phyloP scores from a whole-genome alignment of 2,797 vertebrate genomes.

The Dallia pectoralis region DNA sequence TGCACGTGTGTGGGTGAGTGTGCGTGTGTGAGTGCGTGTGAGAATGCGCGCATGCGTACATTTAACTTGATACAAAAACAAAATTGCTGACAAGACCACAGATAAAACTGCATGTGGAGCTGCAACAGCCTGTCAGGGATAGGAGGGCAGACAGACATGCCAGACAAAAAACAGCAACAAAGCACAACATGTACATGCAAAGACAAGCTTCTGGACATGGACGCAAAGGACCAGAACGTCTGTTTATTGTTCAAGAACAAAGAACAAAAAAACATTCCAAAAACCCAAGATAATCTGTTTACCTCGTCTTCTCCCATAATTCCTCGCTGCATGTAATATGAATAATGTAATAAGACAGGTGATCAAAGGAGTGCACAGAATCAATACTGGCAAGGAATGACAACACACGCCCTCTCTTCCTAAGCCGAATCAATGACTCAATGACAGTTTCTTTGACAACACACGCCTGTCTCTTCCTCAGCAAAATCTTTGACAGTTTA shows the following conservation, averaged over 20 bases:
- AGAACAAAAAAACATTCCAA: neutral
- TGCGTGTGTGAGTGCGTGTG: constrained; percentile 1
- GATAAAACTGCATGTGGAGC: neutral
- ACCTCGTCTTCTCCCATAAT: constrained; percentile 99
- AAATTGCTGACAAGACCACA: neutral
- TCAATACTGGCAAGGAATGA: constrained; percentile 5
- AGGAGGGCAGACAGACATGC: neutral
- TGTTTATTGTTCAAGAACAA: neutral
- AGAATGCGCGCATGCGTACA: too few species aligned
- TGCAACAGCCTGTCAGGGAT: neutral
- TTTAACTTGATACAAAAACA: neutral
- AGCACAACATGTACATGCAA: neutral
- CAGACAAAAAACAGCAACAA: neutral
- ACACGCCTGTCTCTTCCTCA: too few species aligned
- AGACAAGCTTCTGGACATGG: neutral
- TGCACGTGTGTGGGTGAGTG: too few species aligned
- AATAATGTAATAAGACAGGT: constrained; percentile 86
- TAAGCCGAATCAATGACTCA: too few species aligned
- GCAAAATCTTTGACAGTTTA: neutral
- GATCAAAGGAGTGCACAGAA: constrained; percentile 52
- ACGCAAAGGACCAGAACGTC: neutral
- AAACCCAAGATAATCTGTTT: constrained; percentile 60
- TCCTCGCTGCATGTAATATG: constrained; percentile 99
- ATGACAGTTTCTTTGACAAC: too few species aligned
- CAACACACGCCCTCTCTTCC: too few species aligned